Conservation (phyloP, 1,140 invertebrate species). For the Acyrthosiphon pisum region DNA sequence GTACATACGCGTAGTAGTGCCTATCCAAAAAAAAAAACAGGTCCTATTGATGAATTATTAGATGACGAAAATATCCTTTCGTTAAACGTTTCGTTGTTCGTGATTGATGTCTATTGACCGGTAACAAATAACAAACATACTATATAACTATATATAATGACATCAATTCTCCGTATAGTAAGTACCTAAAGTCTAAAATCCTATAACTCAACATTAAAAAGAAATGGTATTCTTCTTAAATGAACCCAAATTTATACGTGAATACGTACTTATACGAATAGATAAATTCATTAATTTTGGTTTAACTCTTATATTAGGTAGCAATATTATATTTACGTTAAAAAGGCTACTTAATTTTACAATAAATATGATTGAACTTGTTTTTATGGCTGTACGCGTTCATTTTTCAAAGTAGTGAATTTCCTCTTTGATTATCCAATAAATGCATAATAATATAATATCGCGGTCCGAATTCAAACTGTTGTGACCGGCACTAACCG, state of each 20-base stretch:
- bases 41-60: background rate
- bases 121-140: conserved; percentile 6
- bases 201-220: background rate
- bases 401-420: background rate
- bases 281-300: background rate
- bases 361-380: background rate
- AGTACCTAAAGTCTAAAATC: background rate
- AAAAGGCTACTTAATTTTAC: background rate
- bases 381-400: background rate
- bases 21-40: conserved; percentile 9
- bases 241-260: background rate
- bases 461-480: background rate
- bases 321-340: too few relatives aligned
- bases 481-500: background rate
- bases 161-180: background rate
- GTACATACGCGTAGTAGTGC: background rate
- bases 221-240: background rate
- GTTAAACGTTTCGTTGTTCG: conserved; percentile 16
- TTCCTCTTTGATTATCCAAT: background rate
- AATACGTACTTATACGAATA: background rate
- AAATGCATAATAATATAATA: background rate
- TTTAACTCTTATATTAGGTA: background rate
- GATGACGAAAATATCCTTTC: conserved; percentile 6
- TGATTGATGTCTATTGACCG: background rate
- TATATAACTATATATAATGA: background rate